Evolutionary conservation across 2,888 invertebrate species (phyloP).

Genomic region (Thecophora atra): DNA sequence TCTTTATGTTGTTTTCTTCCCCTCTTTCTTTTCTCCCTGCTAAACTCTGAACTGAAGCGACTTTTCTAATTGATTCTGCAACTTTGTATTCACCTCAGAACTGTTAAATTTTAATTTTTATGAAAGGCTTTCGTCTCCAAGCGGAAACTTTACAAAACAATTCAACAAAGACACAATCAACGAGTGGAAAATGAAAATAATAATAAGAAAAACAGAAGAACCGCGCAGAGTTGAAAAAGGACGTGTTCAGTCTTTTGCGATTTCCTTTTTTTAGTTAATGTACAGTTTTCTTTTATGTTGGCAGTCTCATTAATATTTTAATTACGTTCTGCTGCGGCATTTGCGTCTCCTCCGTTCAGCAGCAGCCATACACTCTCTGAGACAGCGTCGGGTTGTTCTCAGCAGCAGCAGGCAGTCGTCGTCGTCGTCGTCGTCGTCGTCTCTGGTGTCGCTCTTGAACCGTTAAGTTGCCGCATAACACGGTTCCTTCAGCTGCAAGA

Average conservation of each 20-base stretch:
- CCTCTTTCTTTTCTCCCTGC: too few species aligned
- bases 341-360: not conserved
- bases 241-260: not conserved
- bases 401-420: not conserved
- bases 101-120: too few species aligned
- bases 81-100: too few species aligned
- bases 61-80: too few species aligned
- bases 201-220: not conserved
- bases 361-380: constrained; percentile 3
- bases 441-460: too few species aligned
- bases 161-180: too few species aligned
- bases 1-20: too few species aligned
- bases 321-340: not conserved
- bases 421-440: too few species aligned
- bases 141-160: too few species aligned
- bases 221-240: not conserved
- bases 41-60: too few species aligned
- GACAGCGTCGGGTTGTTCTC: not conserved
- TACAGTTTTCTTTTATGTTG: not conserved
- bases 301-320: constrained; percentile 17
- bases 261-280: not conserved
- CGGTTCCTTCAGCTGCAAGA: not conserved
- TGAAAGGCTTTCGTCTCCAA: too few species aligned
- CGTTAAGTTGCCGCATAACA: constrained; percentile 19
- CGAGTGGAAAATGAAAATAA: not conserved